These are phyloP conservation scores for Emydura subglobosa DNA, from an alignment of 2,113 vertebrate species.

Conservation along the genomic window DNA sequence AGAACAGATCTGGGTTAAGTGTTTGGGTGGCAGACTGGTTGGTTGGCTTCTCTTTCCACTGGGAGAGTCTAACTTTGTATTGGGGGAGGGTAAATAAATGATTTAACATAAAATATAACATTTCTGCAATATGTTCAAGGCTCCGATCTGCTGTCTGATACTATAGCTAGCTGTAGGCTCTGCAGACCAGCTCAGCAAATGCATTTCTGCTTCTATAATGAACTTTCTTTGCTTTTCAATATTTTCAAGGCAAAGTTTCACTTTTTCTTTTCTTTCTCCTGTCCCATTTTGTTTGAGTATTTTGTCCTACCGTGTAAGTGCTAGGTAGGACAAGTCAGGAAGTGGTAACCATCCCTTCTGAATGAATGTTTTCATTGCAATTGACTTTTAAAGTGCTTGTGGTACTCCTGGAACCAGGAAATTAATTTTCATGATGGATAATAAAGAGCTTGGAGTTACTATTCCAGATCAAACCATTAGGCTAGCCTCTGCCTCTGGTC, in stretches of 20 bases:
- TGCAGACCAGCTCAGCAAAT: fast-evolving
- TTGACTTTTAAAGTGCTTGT: not conserved
- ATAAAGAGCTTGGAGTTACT: not conserved
- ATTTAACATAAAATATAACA: not conserved
- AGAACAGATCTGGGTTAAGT: not conserved
- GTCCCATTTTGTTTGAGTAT: not conserved
- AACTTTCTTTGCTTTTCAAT: fast-evolving
- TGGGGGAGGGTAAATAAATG: not conserved
- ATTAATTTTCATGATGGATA: not conserved
- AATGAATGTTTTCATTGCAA: not conserved
- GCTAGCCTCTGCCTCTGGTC: not conserved
- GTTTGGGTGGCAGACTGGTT: not conserved
- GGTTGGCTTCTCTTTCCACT: not conserved
- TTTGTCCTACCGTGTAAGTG: not conserved
- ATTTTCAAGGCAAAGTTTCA: not conserved
- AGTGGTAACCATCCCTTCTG: not conserved
- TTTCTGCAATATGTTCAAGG: fast-evolving
- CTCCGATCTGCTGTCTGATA: not conserved
- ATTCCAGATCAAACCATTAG: not conserved
- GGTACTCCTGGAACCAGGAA: fast-evolving
- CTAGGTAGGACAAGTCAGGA: not conserved
- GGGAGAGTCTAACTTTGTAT: not conserved
- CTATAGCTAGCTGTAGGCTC: fast-evolving
- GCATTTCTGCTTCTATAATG: fast-evolving
- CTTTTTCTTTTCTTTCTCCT: not conserved